phyloP scores from a whole-genome alignment of 2,797 vertebrate species.

The Sandelia bainsii region DNA sequence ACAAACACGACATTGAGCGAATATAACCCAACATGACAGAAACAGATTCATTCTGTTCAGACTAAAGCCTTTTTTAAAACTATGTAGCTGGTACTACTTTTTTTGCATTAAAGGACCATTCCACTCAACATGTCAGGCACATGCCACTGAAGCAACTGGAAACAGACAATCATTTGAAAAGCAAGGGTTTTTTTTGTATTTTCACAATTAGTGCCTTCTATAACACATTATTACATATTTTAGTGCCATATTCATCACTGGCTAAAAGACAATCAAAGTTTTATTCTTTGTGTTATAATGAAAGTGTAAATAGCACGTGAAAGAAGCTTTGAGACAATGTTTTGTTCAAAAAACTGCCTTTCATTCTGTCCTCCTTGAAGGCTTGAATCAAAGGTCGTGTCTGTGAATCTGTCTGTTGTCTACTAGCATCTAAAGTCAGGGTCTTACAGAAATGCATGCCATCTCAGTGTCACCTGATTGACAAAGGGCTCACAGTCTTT shows the following conservation, averaged over 20 bases:
- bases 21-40: conserved; percentile 55
- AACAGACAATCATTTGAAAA: conserved; percentile 60
- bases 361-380: conserved; percentile 54
- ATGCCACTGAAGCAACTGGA: conserved; percentile 78
- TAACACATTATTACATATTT: conserved; percentile 43
- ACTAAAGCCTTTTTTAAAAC: conserved; percentile 27
- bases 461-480: conserved; percentile 85
- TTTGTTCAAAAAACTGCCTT: conserved; percentile 80
- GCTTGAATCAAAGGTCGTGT: conserved; percentile 70
- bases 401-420: conserved; percentile 58
- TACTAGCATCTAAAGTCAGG: conserved; percentile 72
- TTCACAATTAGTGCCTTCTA: conserved; percentile 66
- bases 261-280: conserved; percentile 55
- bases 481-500: conserved; percentile 87
- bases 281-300: conserved; percentile 61
- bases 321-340: conserved; percentile 83
- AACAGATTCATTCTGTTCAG: conserved; percentile 46
- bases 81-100: conserved; percentile 86
- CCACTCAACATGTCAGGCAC: conserved; percentile 66
- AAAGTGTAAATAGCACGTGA: conserved; percentile 62
- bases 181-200: conserved; percentile 46
- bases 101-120: conserved; percentile 54
- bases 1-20: conserved; percentile 34
- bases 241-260: conserved; percentile 68
- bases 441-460: conserved; percentile 79